Percentiles rank a stretch among this genome's conserved stretches.
Conservation (phyloP, 2,113 vertebrate genomes). For the Ardeotis arabs region DNA sequence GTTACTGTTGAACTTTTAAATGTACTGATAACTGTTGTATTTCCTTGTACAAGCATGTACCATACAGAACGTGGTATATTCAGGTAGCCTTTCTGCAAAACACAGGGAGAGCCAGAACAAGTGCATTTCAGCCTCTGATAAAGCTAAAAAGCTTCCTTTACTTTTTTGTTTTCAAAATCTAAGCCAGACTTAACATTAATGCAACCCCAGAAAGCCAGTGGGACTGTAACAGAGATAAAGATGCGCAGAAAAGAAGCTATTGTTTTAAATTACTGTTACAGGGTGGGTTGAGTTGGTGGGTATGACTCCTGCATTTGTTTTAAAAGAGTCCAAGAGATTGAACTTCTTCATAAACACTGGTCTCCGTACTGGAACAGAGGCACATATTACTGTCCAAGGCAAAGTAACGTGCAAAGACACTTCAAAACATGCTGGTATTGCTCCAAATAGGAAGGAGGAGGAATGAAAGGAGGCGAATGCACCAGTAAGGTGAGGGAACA, state of each 20-base stretch:
- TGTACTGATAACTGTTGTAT: background rate
- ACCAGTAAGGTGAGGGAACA: background rate
- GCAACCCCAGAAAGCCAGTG: background rate
- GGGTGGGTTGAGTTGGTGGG: background rate
- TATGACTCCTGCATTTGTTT: background rate
- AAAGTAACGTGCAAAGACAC: background rate
- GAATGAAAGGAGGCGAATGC: background rate
- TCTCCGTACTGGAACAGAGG: background rate
- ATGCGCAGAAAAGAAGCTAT: background rate
- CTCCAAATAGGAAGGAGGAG: background rate
- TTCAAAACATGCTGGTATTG: background rate
- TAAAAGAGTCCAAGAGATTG: background rate
- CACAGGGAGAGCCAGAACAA: rapidly evolving
- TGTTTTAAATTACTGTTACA: background rate
- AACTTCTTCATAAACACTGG: background rate
- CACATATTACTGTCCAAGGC: background rate
- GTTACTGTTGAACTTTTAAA: background rate
- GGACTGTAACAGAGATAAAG: background rate
- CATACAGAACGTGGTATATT: background rate
- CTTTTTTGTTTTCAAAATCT: background rate
- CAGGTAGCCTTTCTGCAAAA: background rate
- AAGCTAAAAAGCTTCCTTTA: background rate
- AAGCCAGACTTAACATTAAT: background rate
- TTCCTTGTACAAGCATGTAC: background rate
- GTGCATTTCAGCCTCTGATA: background rate